Evolutionary conservation across 2,888 invertebrate genomes (phyloP).

Genomic region (Leistus spinibarbis): DNA sequence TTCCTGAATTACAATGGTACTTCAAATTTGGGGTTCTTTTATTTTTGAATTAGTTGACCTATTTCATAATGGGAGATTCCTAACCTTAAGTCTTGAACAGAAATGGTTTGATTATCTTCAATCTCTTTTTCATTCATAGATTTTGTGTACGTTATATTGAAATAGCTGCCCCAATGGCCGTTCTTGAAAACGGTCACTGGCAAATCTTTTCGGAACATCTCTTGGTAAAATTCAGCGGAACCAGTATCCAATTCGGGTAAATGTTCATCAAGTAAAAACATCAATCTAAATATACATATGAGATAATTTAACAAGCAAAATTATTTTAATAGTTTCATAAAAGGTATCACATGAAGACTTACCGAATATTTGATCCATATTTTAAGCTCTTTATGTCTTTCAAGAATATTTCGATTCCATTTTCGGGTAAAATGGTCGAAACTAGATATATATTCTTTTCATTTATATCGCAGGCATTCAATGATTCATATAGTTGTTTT

Average conservation of each 20-base stretch:
- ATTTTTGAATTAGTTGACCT: neutral
- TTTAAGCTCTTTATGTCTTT: neutral
- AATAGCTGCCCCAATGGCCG: slow-evolving; percentile 47
- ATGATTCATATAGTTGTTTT: neutral
- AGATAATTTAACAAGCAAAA: neutral
- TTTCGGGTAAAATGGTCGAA: neutral
- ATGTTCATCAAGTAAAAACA: slow-evolving; percentile 67
- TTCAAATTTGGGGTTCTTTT: too few species aligned
- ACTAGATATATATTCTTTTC: neutral
- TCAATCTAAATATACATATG: slow-evolving; percentile 45
- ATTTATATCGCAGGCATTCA: neutral
- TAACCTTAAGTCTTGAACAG: neutral
- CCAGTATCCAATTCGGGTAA: slow-evolving; percentile 71
- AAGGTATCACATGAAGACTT: too few species aligned
- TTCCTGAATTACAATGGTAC: too few species aligned
- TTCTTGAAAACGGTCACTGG: slow-evolving; percentile 77
- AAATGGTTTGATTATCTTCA: neutral
- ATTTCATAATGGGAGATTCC: neutral
- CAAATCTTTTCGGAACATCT: slow-evolving; percentile 74
- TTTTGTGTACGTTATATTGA: neutral
- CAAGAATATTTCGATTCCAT: neutral
- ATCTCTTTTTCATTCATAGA: neutral
- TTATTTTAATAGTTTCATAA: neutral
- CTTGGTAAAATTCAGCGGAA: slow-evolving; percentile 66
- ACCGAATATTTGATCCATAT: neutral